phyloP scores from a whole-genome alignment of 2,113 vertebrate species.

The Mesembrinibis cayennensis region DNA sequence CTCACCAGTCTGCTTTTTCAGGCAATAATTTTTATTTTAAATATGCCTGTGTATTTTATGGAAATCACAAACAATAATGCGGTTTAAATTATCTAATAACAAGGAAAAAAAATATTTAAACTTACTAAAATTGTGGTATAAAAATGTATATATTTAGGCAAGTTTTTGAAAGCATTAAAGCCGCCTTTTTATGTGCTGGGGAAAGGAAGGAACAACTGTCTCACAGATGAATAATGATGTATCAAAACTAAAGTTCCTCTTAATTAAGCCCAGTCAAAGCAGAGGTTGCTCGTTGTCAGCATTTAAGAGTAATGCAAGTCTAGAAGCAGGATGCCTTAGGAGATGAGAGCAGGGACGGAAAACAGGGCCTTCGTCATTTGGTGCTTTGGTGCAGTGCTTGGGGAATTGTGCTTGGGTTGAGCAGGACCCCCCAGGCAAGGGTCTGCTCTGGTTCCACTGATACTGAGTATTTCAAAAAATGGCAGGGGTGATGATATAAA shows the following conservation, averaged over 20 bases:
- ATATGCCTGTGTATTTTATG: not conserved
- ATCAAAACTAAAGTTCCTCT: slow-evolving; percentile 15
- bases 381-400: slow-evolving; percentile 13
- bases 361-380: not conserved
- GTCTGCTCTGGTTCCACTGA: not conserved
- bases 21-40: not conserved
- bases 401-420: slow-evolving; percentile 2
- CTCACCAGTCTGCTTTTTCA: not conserved
- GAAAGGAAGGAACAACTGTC: not conserved
- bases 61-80: not conserved
- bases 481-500: not conserved
- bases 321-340: not conserved
- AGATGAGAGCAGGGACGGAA: not conserved
- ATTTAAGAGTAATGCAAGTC: not conserved
- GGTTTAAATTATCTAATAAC: not conserved
- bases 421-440: not conserved
- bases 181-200: not conserved
- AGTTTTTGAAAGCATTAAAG: not conserved
- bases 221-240: not conserved
- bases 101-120: not conserved
- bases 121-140: not conserved
- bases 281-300: not conserved
- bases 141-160: not conserved
- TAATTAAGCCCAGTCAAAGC: slow-evolving; percentile 1
- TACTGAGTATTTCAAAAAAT: not conserved